Evolutionary conservation across 2,797 vertebrate genomes (phyloP), one percentile per base, ranked within the genome.

Genomic region (Macropus fuliginosus): DNA sequence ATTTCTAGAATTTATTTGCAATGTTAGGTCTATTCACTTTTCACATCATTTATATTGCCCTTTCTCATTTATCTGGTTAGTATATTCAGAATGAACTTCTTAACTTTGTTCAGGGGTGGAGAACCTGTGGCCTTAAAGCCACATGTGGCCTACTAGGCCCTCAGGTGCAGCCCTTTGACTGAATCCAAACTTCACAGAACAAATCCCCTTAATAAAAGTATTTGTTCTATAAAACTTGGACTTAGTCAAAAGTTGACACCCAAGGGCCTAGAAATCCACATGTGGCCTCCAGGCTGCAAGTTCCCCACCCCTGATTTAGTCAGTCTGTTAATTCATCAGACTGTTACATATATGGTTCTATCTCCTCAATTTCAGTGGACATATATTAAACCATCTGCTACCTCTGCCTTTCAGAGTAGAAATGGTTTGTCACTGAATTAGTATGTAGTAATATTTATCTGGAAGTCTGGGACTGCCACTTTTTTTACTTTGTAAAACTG

Each of bases 371-470:
- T 4, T 9, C 55, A 50, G 0, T 54, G 54, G 9, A 10, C 81
- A n/a, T 57, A 56, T 54, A 5, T 91, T 93, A 93, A 95, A 18
- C 10, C 2, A 91, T 57, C 55, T 91, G 29, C 55, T 92, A 89
- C 50, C 57, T 55, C 89, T 28, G 57, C 16, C 55, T 91, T 93
- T 66, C 34, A 90, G 12, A 90, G 12, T 54, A 1, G 18, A 92
- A 93, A 94, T 59, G 52, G 81, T 92, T 74, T 94, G 5, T 34
- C 3, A 46, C 54, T 94, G 9, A 66, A 90, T 96, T 95, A 31
- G 87, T 92, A 62, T 91, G 18, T 56, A 29, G 34, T n/a, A 91
- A 74, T 94, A 91, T 28, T 90, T 55, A 55, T 56, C 55, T 92
- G 62, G 56, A 95, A 91, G 50, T 31, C 81, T 95, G 16, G 0